Evolutionary conservation across 2,797 vertebrate species (phyloP), one percentile per base, ranked within the genome.

Genomic region (Pristis pectinata): DNA sequence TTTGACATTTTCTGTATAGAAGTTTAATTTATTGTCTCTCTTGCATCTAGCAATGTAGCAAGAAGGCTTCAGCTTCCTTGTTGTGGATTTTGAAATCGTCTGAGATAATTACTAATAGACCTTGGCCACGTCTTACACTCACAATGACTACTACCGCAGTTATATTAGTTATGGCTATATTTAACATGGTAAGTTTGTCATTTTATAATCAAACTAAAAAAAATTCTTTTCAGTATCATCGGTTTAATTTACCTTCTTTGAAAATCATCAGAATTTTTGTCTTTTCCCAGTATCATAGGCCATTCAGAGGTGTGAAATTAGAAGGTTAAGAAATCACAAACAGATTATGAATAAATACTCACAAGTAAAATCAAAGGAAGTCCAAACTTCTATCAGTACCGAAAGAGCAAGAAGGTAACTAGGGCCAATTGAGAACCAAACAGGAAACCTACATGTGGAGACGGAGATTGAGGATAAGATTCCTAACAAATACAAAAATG

Each of bases 131-230:
- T 95, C 97, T 99, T 96, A 98, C 97, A 77, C 98, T 99, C 96
- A 99, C 99, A 9, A 96, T 99, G 96, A 97, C 97, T 95, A 99
- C 98, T 95, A 99, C 98, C 0, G 97, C 98, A 95, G 98, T 99
- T 95, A 98, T 99, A 92, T 96, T 99, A 95, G 98, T 97, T 95
- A 99, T 99, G 98, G 98, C 99, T 0, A 97, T 99, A 95, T 98
- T 99, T 97, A 99, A 99, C 95, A 99, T 99, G 99, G 99, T 99
- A 97, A 98, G 98, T 94, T 0, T 7, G 70, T 37, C 3, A 87
- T 3, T 56, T 9, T 74, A 72, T 76, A 53, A 94, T 53, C 0
- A n/a, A 94, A 94, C 70, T 15, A 59, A 87, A 59, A 30, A 11
- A 22, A 74, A 61, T n/a, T n/a, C 6, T 37, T 59, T 87, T 87